Base-by-base conservation (phyloP, 2,888 invertebrate genomes). In the Clostera curtula region DNA sequence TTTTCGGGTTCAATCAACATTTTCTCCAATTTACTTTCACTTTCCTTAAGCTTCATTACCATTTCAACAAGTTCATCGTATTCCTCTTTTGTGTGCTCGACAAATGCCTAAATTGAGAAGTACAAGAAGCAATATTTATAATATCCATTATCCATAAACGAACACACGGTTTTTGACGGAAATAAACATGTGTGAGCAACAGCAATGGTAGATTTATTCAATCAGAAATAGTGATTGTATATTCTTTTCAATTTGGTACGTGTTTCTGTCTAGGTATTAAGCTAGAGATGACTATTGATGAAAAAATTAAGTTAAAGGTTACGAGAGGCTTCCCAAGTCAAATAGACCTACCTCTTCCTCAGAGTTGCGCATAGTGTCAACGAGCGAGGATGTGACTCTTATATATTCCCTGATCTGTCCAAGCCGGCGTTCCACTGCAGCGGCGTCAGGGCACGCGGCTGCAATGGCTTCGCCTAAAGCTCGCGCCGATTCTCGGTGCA, bases 371-470 rank as follows among this genome's bases (percentile, higher is more conserved):
- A 91, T 87, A 18, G 88, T 89, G 29, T 89, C 88, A 63, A 91
- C 90, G 39, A 91, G 83, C 1, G 88, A 87, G 12, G 89, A 87
- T 3, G 90, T 91, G 17, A 90, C 88, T 52, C 88, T 84, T 36
- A 91, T 89, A 57, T 91, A 91, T 56, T 91, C 91, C 24, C 89
- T 74, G 39, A 92, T 91, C 68, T 91, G 90, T 33, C 87, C 87
- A 9, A 92, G 74, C 24, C 90, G 86, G 15, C 87, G 87, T 52
- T 91, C 89, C 19, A 92, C 90, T 27, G 90, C 88, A 11, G 86
- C 87, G 25, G 89, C 86, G 43, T 90, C 89, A 4, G 89, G 89
- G 33, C 83, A 84, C 0, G 83, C 74, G 5, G 80, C 77, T 3
- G 82, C 83, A 37, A 83, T 74, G 6, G 77, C 83, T 43, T 83